phyloP scores from a whole-genome alignment of 2,113 vertebrate genomes.

The Mesocricetus auratus region DNA sequence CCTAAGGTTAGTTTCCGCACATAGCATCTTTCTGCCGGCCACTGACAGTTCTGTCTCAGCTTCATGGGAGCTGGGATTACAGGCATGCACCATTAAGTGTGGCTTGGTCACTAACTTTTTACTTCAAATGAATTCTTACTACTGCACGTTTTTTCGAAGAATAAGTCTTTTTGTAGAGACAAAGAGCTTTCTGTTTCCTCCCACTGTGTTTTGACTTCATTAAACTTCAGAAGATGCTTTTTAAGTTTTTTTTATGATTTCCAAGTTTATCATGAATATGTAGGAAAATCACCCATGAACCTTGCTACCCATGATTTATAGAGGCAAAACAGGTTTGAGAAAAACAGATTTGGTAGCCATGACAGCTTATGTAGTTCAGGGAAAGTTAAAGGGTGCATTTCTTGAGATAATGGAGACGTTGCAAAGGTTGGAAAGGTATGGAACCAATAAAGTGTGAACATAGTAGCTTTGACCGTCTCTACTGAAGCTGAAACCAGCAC shows the following conservation, averaged over 20 bases:
- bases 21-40: not conserved
- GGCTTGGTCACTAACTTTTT: not conserved
- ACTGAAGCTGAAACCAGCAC: not conserved
- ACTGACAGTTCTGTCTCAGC: not conserved
- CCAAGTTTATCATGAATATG: not conserved
- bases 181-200: not conserved
- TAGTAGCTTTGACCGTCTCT: not conserved
- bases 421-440: not conserved
- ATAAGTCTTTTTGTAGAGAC: not conserved
- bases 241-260: slow-evolving; percentile 35
- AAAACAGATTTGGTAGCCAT: not conserved
- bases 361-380: not conserved
- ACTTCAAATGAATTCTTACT: not conserved
- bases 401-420: not conserved
- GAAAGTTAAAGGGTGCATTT: slow-evolving; percentile 30
- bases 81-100: too few relatives aligned
- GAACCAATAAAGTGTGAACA: not conserved
- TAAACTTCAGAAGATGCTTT: not conserved
- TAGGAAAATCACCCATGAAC: not conserved
- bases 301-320: not conserved
- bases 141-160: slow-evolving; percentile 21
- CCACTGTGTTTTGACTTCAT: not conserved
- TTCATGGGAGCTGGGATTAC: not conserved
- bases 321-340: not conserved
- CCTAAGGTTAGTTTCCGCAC: not conserved